Conservation (phyloP, 2,888 invertebrate species). For the Rhyacophila evoluta region DNA sequence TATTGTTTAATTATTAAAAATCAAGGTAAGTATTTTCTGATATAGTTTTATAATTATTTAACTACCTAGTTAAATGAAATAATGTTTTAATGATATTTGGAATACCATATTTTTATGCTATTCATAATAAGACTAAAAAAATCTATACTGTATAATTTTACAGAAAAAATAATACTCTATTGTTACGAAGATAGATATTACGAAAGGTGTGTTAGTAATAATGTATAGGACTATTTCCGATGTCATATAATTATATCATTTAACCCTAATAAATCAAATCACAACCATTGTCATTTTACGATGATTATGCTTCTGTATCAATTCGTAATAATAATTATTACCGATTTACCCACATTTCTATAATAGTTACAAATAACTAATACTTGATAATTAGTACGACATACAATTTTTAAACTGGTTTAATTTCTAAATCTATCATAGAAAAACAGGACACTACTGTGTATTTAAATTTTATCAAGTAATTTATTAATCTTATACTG, state of each 20-base stretch:
- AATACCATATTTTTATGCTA: not conserved
- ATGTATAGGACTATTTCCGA: not conserved
- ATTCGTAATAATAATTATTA: not conserved
- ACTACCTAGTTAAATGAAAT: not conserved
- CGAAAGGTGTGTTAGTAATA: not conserved
- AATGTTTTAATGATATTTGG: not conserved
- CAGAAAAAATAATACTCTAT: not conserved
- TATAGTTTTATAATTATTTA: not conserved
- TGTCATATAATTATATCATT: not conserved
- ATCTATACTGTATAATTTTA: not conserved
- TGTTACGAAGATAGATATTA: not conserved
- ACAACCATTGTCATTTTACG: constrained; percentile 25
- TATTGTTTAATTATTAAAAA: not conserved
- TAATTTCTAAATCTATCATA: not conserved
- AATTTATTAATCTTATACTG: not conserved
- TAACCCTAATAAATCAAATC: constrained; percentile 11
- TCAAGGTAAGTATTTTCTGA: not conserved
- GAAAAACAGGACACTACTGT: not conserved
- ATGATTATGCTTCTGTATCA: constrained; percentile 20
- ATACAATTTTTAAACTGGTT: not conserved
- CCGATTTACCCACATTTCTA: not conserved
- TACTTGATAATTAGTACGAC: not conserved
- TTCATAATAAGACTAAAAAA: not conserved
- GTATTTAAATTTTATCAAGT: not conserved
- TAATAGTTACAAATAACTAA: constrained; percentile 5